These are phyloP conservation scores for Diloba caeruleocephala DNA, from an alignment of 2,888 invertebrate species.

Conservation along the genomic window DNA sequence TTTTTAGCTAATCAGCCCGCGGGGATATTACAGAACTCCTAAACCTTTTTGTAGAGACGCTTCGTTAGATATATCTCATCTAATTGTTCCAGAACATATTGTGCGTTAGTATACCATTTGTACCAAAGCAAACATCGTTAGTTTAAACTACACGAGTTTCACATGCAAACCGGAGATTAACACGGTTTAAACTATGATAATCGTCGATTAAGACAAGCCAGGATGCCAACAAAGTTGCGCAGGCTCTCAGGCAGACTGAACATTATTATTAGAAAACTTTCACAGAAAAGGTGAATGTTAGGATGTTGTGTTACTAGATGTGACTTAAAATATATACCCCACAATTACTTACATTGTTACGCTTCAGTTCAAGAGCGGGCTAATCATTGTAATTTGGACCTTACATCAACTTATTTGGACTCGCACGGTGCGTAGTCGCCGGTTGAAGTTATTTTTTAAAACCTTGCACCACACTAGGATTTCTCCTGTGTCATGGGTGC, in stretches of 20 bases:
- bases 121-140: slow-evolving; percentile 8
- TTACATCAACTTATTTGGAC: too few species aligned
- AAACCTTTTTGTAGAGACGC: too few species aligned
- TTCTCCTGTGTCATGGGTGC: too few species aligned
- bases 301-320: slow-evolving; percentile 22
- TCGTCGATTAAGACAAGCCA: slow-evolving; percentile 46
- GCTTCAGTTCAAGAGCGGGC: too few species aligned
- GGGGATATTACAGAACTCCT: too few species aligned
- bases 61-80: not conserved
- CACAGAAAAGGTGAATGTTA: slow-evolving; percentile 24
- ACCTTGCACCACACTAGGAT: too few species aligned
- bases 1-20: too few species aligned
- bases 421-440: too few species aligned
- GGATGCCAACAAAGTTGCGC: slow-evolving; percentile 21
- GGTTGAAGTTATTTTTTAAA: too few species aligned
- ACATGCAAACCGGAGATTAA: slow-evolving; percentile 43
- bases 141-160: slow-evolving; percentile 27
- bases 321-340: not conserved
- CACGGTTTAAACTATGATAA: slow-evolving; percentile 48
- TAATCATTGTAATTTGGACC: too few species aligned
- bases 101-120: slow-evolving; percentile 1
- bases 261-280: slow-evolving; percentile 57
- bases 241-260: too few species aligned
- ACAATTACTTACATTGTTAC: too few species aligned
- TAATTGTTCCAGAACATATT: not conserved